Percentiles rank a stretch among this genome's conserved stretches.
phyloP scores from a whole-genome alignment of 2,797 vertebrate genomes.

The Philypnodon macrostomus region DNA sequence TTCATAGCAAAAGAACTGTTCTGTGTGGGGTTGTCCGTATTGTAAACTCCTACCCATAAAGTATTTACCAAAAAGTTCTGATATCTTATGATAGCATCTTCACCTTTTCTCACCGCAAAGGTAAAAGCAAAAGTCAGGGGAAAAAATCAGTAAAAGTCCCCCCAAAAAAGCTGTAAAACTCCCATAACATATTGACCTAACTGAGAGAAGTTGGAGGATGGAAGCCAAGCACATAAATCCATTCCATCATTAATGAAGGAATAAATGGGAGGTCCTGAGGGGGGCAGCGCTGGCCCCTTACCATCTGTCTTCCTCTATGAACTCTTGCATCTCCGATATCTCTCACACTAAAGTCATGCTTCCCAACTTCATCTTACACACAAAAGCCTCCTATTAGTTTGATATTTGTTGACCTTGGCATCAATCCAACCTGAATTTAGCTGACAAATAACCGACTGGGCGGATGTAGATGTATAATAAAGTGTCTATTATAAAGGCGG shows the following conservation, averaged over 20 bases:
- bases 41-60: neutral
- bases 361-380: conserved; percentile 11
- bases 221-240: conserved; percentile 49
- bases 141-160: conserved; percentile 12
- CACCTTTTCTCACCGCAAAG: neutral
- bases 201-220: conserved; percentile 27
- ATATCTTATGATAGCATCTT: neutral
- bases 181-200: conserved; percentile 24
- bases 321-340: conserved; percentile 24
- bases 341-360: conserved; percentile 1
- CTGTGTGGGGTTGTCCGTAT: neutral
- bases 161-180: conserved; percentile 32
- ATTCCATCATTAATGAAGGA: conserved; percentile 48
- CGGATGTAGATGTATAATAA: conserved; percentile 7
- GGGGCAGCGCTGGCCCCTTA: conserved; percentile 32
- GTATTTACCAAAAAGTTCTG: neutral
- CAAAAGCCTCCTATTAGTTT: neutral
- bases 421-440: conserved; percentile 9
- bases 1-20: no score
- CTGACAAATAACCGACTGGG: conserved; percentile 21
- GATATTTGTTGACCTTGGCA: conserved; percentile 6
- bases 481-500: conserved; percentile 14
- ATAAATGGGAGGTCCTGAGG: conserved; percentile 45
- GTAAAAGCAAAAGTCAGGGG: conserved; percentile 19
- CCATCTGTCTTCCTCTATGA: conserved; percentile 32